These are phyloP conservation scores for Platygyra sinensis DNA, from an alignment of 64 coral and sea anemone genomes.

Conservation along the genomic window DNA sequence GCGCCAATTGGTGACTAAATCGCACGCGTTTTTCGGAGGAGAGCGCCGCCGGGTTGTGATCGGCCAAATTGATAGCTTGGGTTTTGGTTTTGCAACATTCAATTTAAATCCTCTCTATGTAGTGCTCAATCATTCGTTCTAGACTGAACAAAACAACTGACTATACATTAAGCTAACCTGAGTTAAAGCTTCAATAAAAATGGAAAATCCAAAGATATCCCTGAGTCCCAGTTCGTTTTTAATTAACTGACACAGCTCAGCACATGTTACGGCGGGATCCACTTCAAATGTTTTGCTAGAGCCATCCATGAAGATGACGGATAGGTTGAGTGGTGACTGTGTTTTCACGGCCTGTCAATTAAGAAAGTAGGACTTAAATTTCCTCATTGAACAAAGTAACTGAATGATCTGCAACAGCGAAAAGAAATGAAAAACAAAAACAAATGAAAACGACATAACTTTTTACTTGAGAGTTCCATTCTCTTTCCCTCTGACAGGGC, in stretches of 20 bases:
- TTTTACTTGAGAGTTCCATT: too few relatives aligned
- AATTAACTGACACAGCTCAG: slow-evolving; percentile 31
- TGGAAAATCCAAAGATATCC: slow-evolving; percentile 57
- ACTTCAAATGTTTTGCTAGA: slow-evolving; percentile 19
- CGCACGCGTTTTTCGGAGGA: too few relatives aligned
- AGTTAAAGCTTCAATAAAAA: slow-evolving; percentile 24
- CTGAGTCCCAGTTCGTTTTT: slow-evolving; percentile 17
- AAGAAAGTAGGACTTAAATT: not conserved
- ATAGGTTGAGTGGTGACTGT: not conserved
- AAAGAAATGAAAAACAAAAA: too few relatives aligned
- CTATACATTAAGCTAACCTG: slow-evolving; percentile 1
- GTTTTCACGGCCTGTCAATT: slow-evolving; percentile 36
- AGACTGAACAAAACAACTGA: not conserved
- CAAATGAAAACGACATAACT: too few relatives aligned
- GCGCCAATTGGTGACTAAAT: too few relatives aligned
- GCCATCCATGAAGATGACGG: slow-evolving; percentile 46
- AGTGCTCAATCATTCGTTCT: too few relatives aligned
- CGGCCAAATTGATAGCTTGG: too few relatives aligned
- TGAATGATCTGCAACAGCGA: too few relatives aligned
- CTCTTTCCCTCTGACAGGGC: too few relatives aligned
- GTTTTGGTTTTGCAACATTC: too few relatives aligned
- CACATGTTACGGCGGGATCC: slow-evolving; percentile 42
- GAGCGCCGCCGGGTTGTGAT: too few relatives aligned
- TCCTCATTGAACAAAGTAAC: not conserved
- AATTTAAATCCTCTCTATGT: too few relatives aligned